A percentile compares a stretch with the other conserved stretches of the same genome.
These are phyloP conservation scores for Epizoanthus fatuus DNA, from an alignment of 92 coral and sea anemone genomes.

Conservation along the genomic window DNA sequence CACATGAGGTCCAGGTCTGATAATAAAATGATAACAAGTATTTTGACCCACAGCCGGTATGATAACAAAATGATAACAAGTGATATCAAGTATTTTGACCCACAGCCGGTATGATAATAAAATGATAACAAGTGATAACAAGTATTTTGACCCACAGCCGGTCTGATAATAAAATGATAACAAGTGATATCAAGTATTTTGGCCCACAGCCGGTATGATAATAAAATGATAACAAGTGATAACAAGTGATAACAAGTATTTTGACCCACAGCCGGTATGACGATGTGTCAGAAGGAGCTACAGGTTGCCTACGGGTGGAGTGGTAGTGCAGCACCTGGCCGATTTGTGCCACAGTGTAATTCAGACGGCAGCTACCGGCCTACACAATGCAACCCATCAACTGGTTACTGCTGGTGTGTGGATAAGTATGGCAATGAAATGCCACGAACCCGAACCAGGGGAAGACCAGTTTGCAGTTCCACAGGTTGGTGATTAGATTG, in stretches of 20 bases:
- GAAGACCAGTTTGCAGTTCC: constrained; percentile 49
- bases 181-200: not conserved
- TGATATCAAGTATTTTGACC: not conserved
- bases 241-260: not conserved
- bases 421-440: constrained; percentile 56
- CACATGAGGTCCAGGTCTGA: not conserved
- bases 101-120: constrained; percentile 27
- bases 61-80: not conserved
- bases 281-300: constrained; percentile 47
- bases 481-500: constrained; percentile 10
- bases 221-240: not conserved
- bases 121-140: not conserved
- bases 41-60: constrained; percentile 18
- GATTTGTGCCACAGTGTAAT: constrained; percentile 25
- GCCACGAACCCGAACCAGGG: constrained; percentile 34
- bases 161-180: constrained; percentile 1
- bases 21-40: not conserved
- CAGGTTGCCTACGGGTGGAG: constrained; percentile 41
- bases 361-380: constrained; percentile 47
- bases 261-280: constrained; percentile 24
- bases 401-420: constrained; percentile 61
- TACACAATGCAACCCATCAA: constrained; percentile 50
- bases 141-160: constrained; percentile 10
- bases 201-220: constrained; percentile 22
- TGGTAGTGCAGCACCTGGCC: constrained; percentile 17